phyloP scores from a whole-genome alignment of 2,797 vertebrate genomes.

The Scolopax rusticola region DNA sequence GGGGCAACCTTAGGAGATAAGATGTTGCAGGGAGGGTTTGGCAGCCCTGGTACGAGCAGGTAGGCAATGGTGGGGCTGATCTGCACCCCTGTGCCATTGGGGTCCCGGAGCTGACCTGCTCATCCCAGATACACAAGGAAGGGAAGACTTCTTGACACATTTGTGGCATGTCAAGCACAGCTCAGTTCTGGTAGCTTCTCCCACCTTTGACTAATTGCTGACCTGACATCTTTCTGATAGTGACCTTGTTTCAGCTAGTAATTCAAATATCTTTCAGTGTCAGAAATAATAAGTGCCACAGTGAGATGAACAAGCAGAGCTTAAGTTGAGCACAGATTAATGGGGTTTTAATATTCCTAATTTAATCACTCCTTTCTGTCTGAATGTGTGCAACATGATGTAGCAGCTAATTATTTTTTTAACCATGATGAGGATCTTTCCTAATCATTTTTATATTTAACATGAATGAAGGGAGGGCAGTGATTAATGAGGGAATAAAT shows the following conservation, averaged over 20 bases:
- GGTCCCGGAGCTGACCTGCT: not conserved
- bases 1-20: not conserved
- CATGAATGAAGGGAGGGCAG: conserved; percentile 80
- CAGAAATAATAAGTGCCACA: conserved; percentile 80
- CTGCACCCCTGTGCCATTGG: rapidly evolving
- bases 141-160: not conserved
- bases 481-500: conserved; percentile 83
- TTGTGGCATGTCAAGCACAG: conserved; percentile 50
- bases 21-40: not conserved
- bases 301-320: conserved; percentile 82
- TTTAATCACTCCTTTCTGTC: conserved; percentile 92
- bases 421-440: conserved; percentile 89
- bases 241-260: conserved; percentile 80
- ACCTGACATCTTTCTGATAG: conserved; percentile 78
- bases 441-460: conserved; percentile 85
- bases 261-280: conserved; percentile 80
- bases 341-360: conserved; percentile 90
- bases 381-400: conserved; percentile 83
- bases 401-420: conserved; percentile 92
- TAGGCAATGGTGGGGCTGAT: not conserved
- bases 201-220: conserved; percentile 80
- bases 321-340: conserved; percentile 89
- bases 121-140: not conserved
- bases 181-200: conserved; percentile 58
- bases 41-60: not conserved